Conservation (phyloP, 2,888 invertebrate species). For the Hirudinaria manillensis region DNA sequence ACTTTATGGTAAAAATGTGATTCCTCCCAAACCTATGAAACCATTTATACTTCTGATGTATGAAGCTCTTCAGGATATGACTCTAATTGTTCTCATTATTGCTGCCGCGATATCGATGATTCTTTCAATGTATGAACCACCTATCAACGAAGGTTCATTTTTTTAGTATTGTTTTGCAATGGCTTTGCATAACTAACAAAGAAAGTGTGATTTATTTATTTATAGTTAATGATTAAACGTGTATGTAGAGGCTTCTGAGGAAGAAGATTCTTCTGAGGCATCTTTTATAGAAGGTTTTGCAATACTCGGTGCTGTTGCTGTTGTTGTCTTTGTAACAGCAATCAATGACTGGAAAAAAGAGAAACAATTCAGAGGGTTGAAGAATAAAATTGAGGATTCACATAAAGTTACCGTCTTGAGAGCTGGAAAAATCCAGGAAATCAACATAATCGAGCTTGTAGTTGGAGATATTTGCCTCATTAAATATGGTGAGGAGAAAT, state of each 20-base stretch:
- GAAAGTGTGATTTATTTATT: background rate
- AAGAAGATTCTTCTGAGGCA: background rate
- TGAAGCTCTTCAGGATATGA: constrained; percentile 99
- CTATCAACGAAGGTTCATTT: background rate
- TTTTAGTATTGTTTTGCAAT: no score
- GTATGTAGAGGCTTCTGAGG: no score
- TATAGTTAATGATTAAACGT: background rate
- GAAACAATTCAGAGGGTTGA: constrained; percentile 28
- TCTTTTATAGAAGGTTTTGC: constrained; percentile 27
- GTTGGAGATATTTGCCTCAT: constrained; percentile 34
- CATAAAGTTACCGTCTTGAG: constrained; percentile 21
- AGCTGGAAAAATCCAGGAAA: constrained; percentile 3
- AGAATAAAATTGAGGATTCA: constrained; percentile 26
- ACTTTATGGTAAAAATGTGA: constrained; percentile 94
- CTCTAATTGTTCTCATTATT: constrained; percentile 95
- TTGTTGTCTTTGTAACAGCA: constrained; percentile 28
- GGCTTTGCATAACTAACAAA: no score
- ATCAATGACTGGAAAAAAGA: constrained; percentile 32
- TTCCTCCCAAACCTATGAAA: constrained; percentile 98
- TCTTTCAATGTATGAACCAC: constrained; percentile 64
- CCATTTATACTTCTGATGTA: constrained; percentile 95
- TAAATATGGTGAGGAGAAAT: constrained; percentile 29
- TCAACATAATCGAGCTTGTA: constrained; percentile 20
- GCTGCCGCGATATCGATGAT: constrained; percentile 95
- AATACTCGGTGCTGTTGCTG: constrained; percentile 23